A percentile compares a stretch with the other conserved stretches of the same genome.
These are phyloP conservation scores for Thereva unica DNA, from an alignment of 2,888 invertebrate species.

Conservation along the genomic window DNA sequence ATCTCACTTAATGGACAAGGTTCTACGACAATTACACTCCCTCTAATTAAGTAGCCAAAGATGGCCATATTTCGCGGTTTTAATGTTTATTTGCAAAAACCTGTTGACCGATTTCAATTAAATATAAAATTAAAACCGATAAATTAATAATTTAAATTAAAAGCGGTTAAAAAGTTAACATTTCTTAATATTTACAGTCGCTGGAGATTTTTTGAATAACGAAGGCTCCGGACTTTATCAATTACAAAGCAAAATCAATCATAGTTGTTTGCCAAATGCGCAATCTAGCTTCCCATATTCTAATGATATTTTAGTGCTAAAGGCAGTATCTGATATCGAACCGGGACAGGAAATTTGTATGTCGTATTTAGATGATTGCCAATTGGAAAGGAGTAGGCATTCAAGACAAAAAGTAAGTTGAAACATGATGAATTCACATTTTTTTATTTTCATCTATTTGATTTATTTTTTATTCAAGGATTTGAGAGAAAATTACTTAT, in stretches of 20 bases:
- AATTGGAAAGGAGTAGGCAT: constrained; percentile 78
- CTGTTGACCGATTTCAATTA: too few relatives aligned
- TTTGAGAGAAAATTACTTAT: constrained; percentile 77
- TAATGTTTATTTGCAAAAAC: too few relatives aligned
- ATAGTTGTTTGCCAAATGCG: constrained; percentile 90
- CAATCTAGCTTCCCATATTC: constrained; percentile 82
- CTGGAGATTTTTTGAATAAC: constrained; percentile 78
- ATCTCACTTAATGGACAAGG: too few relatives aligned
- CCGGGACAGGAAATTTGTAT: constrained; percentile 88
- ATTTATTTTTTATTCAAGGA: constrained; percentile 51
- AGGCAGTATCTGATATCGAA: constrained; percentile 72
- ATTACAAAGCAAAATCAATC: constrained; percentile 89
- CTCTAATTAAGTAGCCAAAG: too few relatives aligned
- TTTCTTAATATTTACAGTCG: constrained; percentile 46
- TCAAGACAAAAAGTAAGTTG: constrained; percentile 75
- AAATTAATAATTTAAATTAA: too few relatives aligned
- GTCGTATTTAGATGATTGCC: constrained; percentile 88
- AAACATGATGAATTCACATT: background rate
- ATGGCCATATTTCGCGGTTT: too few relatives aligned
- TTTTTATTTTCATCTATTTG: constrained; percentile 42
- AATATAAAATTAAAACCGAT: too few relatives aligned
- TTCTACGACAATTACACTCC: too few relatives aligned
- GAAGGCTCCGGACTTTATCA: constrained; percentile 89
- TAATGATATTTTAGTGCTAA: constrained; percentile 74
- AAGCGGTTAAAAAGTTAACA: background rate